Conservation (phyloP, 2,113 vertebrate species). For the Datnioides undecimradiatus region DNA sequence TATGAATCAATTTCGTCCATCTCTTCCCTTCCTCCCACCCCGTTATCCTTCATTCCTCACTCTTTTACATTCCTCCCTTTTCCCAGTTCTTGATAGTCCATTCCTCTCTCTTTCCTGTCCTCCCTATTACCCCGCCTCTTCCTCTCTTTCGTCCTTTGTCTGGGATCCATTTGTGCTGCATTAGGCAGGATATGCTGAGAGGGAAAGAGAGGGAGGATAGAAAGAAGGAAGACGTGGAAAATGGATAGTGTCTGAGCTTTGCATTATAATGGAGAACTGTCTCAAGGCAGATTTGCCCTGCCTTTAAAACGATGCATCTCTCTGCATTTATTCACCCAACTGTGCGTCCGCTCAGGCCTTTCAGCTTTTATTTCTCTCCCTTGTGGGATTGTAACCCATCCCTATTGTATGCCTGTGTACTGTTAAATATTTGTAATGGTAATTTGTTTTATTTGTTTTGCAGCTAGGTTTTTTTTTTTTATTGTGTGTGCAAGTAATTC, state of each 20-base stretch:
- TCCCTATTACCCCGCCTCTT: conserved; percentile 35
- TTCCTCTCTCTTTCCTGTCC: conserved; percentile 29
- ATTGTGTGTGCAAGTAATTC: conserved; percentile 54
- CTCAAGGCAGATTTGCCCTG: conserved; percentile 64
- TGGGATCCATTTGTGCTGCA: conserved; percentile 71
- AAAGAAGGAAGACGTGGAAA: conserved; percentile 57
- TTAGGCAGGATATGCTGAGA: conserved; percentile 67
- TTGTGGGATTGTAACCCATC: conserved; percentile 25
- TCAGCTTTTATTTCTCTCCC: conserved; percentile 37
- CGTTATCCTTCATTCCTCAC: conserved; percentile 22
- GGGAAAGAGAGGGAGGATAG: conserved; percentile 46
- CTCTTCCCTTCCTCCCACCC: conserved; percentile 22
- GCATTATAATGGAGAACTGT: conserved; percentile 74
- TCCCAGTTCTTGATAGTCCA: conserved; percentile 7
- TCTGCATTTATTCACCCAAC: conserved; percentile 66
- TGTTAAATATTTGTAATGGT: conserved; percentile 67
- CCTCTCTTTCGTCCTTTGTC: conserved; percentile 47
- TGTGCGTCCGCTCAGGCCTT: conserved; percentile 23
- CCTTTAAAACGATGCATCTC: conserved; percentile 62
- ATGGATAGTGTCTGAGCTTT: conserved; percentile 71
- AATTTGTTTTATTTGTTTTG: conserved; percentile 66
- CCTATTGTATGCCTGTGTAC: conserved; percentile 27
- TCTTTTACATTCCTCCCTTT: conserved; percentile 26
- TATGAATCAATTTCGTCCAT: conserved; percentile 5
- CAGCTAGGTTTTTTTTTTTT: conserved; percentile 14